These are phyloP conservation scores for Campopleginae sp. DNA, from an alignment of 2,888 invertebrate genomes.

Conservation along the genomic window DNA sequence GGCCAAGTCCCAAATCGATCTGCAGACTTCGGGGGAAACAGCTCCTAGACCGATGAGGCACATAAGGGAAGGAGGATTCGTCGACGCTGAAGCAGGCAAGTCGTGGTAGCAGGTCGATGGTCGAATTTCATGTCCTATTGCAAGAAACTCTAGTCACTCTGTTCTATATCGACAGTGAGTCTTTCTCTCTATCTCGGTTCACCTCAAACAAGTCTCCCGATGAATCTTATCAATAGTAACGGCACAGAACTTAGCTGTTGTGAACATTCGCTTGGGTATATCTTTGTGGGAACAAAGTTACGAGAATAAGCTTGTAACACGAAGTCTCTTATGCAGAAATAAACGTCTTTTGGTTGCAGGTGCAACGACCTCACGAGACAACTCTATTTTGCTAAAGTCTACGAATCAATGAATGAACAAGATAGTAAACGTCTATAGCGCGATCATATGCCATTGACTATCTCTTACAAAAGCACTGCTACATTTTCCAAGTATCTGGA, in stretches of 20 bases:
- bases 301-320: conserved; percentile 17
- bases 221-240: conserved; percentile 58
- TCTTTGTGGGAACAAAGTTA: background rate
- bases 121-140: conserved; percentile 57
- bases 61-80: conserved; percentile 20
- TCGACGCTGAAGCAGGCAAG: conserved; percentile 35
- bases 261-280: conserved; percentile 21
- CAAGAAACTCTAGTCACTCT: conserved; percentile 26
- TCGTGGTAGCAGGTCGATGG: conserved; percentile 62
- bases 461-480: conserved; percentile 38
- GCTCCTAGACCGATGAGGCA: conserved; percentile 20
- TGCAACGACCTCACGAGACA: conserved; percentile 58
- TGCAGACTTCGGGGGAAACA: conserved; percentile 55
- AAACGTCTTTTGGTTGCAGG: conserved; percentile 37
- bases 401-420: conserved; percentile 59
- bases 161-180: background rate
- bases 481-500: conserved; percentile 47
- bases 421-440: conserved; percentile 23
- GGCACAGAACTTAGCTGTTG: conserved; percentile 22
- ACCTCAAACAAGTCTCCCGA: conserved; percentile 33
- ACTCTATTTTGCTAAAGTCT: conserved; percentile 29
- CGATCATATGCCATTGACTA: conserved; percentile 56
- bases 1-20: conserved; percentile 77
- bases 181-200: conserved; percentile 27
- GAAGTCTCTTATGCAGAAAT: conserved; percentile 21